Evolutionary conservation across 2,113 vertebrate species (phyloP).

Genomic region (Lagenorhynchus albirostris): DNA sequence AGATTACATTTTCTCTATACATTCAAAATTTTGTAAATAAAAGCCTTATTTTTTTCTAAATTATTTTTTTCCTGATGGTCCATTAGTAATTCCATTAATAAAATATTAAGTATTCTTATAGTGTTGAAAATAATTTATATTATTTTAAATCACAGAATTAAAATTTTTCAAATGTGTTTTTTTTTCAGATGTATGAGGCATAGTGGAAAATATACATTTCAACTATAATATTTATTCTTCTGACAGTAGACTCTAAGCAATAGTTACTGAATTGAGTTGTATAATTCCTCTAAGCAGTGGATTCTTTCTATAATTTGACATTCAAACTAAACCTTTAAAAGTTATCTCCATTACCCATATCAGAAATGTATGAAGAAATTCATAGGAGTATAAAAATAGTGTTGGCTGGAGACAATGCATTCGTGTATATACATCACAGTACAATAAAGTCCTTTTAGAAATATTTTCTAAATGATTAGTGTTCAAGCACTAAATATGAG

Average conservation of each 20-base stretch:
- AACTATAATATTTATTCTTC: background rate
- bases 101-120: background rate
- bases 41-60: background rate
- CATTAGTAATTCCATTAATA: background rate
- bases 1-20: background rate
- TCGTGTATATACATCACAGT: background rate
- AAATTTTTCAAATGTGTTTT: background rate
- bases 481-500: background rate
- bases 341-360: background rate
- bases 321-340: background rate
- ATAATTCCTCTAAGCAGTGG: background rate
- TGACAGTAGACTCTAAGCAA: background rate
- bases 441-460: constrained; percentile 17
- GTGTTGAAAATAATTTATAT: background rate
- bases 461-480: background rate
- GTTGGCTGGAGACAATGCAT: background rate
- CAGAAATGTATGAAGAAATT: background rate
- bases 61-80: background rate
- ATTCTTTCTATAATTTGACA: background rate
- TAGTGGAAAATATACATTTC: background rate
- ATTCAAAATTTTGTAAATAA: background rate
- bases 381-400: background rate
- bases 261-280: background rate
- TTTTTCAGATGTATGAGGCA: background rate
- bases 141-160: background rate